Evolutionary conservation across 2,888 invertebrate genomes (phyloP).

Genomic region (Anoncus sp.): DNA sequence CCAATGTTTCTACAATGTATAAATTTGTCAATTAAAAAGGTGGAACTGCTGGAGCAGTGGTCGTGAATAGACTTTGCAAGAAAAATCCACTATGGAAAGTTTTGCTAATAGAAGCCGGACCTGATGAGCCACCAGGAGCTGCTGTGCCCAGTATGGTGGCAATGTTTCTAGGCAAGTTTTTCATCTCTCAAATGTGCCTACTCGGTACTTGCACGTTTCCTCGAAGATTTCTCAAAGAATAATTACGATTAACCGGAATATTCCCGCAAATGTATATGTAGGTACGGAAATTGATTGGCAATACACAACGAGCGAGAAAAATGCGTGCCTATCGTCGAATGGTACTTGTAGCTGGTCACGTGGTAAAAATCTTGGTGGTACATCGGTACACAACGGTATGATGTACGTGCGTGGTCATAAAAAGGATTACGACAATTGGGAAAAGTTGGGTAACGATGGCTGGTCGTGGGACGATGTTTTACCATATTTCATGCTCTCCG

Average conservation of each 20-base stretch:
- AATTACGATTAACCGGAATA: conserved; percentile 21
- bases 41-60: conserved; percentile 87
- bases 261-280: conserved; percentile 59
- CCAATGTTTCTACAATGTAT: too few species aligned
- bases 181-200: conserved; percentile 12
- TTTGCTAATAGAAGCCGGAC: conserved; percentile 89
- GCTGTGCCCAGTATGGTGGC: conserved; percentile 89
- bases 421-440: conserved; percentile 91
- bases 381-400: conserved; percentile 91
- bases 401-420: conserved; percentile 92
- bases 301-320: conserved; percentile 87
- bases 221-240: too few species aligned
- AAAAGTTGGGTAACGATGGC: conserved; percentile 88
- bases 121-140: conserved; percentile 88
- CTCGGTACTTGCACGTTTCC: too few species aligned
- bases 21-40: conserved; percentile 72
- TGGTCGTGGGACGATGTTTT: conserved; percentile 92
- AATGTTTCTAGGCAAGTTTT: conserved; percentile 85
- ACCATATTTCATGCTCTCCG: conserved; percentile 89
- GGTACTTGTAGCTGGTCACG: conserved; percentile 88
- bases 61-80: conserved; percentile 88
- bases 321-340: conserved; percentile 84
- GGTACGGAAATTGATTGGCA: conserved; percentile 88
- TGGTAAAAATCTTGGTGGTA: conserved; percentile 90
- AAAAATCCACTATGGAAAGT: conserved; percentile 88